Base-by-base conservation (phyloP, 2,888 invertebrate species). In the Deilephila porcellus region DNA sequence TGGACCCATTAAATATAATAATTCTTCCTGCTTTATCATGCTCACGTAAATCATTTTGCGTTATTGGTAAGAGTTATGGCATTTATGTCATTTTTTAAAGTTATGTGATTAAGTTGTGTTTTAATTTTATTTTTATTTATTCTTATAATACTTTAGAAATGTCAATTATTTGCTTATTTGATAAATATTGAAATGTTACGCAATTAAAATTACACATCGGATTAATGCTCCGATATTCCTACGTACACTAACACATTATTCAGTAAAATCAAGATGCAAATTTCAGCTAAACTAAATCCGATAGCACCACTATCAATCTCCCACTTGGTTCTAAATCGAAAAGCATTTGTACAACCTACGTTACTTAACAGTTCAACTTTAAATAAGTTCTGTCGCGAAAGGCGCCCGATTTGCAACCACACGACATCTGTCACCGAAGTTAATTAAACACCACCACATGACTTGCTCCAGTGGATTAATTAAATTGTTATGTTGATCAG, bases 351-450 rank as follows among this genome's bases (percentile, higher is more conserved):
- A 67, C 45, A 52, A 67, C 11, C 45, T 17, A 52, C 52, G 19
- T 56, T 56, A 56, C 52, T 67, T 52, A 52, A 17, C 67, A 67
- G 52, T 71, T 71, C 20, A 59, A 67, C 60, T 73, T 70, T 59
- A 60, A 52, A 73, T 32, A 70, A 70, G 71, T 71, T 60, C 62
- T 53, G 19, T 71, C 56, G 56, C n/a, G 56, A 71, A 71, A 32
- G 56, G 32, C n/a, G 56, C 70, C 17, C 32, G 20, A 56, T 71
- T 32, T 17, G 52, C 70, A 70, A 64, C 53, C 45, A 72, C 53
- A 29, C 72, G 72, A 72, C 72, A 72, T 72, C 72, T 72, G 72
- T 72, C 72, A 72, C 62, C n/a, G 19, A 52, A 72, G 52, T 72
- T 72, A 72, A 72, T 72, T 72, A 72, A 52, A 62, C 60, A n/a